phyloP scores from a whole-genome alignment of 2,888 invertebrate genomes.

The Heliconius ethilla region DNA sequence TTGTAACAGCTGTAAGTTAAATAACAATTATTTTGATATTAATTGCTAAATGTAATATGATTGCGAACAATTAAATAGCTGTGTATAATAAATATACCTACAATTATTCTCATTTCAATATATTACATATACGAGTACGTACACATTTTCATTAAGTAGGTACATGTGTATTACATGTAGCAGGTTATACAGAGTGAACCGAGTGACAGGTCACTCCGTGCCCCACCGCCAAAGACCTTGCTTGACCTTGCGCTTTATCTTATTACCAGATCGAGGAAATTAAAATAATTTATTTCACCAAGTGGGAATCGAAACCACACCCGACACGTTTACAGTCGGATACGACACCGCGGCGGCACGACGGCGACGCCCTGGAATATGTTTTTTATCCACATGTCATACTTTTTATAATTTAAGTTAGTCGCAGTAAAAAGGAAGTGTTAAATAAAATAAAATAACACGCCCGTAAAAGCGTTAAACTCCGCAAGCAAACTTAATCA shows the following conservation, averaged over 20 bases:
- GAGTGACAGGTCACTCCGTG: no score
- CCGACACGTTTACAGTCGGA: not conserved
- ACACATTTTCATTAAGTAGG: no score
- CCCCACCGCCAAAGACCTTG: no score
- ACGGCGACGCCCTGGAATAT: not conserved
- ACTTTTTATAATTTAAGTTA: not conserved
- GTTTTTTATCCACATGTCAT: not conserved
- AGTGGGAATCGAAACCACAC: not conserved
- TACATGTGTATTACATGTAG: no score
- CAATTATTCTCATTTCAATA: not conserved
- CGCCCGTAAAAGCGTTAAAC: conserved; percentile 19
- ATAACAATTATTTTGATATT: not conserved
- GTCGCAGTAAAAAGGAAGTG: conserved; percentile 4
- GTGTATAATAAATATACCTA: not conserved
- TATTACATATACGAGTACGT: no score
- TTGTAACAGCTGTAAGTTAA: not conserved
- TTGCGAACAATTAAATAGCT: not conserved
- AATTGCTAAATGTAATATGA: not conserved
- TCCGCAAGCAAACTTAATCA: conserved; percentile 24
- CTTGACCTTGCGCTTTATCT: not conserved
- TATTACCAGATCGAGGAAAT: not conserved
- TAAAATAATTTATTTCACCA: not conserved
- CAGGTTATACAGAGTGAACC: no score
- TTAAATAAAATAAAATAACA: conserved; percentile 12
- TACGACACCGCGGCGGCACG: not conserved